Evolutionary conservation across 2,113 vertebrate genomes (phyloP).

Genomic region (Tyto alba): DNA sequence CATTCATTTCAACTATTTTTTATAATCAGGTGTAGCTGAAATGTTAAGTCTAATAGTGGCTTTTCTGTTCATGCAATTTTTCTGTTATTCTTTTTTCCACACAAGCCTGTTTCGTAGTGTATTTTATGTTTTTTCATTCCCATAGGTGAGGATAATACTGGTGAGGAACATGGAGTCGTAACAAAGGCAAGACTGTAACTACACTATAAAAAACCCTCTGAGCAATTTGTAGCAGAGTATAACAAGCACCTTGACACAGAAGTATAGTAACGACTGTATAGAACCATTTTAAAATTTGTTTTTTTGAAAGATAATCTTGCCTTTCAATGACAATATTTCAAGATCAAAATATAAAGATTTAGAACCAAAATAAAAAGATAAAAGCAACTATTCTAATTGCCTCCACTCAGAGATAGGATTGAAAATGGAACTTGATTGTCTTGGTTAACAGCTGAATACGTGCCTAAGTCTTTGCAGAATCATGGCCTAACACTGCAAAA

Average conservation of each 20-base stretch:
- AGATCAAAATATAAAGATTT: background rate
- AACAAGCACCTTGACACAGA: background rate
- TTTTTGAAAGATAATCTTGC: background rate
- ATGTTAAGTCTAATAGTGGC: background rate
- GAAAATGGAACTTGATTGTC: background rate
- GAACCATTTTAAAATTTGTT: background rate
- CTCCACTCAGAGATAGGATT: accelerated
- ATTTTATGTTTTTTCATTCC: background rate
- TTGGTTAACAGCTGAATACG: background rate
- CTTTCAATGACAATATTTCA: background rate
- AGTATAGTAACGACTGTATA: background rate
- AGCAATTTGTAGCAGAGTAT: background rate
- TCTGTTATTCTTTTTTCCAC: background rate
- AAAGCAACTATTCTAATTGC: background rate
- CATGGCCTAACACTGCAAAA: background rate
- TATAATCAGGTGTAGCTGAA: background rate
- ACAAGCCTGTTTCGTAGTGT: background rate
- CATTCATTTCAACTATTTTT: background rate
- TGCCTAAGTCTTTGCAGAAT: background rate
- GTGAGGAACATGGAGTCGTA: background rate
- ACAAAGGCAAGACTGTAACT: background rate
- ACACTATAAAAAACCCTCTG: background rate
- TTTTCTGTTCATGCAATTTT: background rate
- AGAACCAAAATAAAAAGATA: background rate
- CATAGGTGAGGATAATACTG: background rate